Conservation (phyloP, 2,888 invertebrate species). For the Parnassius apollo region DNA sequence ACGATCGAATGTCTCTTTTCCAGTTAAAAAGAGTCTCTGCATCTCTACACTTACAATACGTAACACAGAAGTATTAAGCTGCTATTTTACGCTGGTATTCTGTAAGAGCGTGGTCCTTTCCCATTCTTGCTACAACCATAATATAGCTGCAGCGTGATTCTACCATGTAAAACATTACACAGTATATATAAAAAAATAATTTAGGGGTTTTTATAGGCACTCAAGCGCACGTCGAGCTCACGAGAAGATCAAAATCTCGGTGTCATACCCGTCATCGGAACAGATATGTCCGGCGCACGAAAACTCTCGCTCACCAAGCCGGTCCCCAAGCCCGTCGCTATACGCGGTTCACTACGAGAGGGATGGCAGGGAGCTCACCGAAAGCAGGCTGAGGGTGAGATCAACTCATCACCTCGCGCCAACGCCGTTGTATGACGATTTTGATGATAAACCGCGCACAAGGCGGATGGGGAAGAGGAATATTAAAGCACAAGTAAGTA, state of each 20-base stretch:
- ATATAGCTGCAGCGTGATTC: too few species aligned
- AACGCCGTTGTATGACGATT: constrained; percentile 70
- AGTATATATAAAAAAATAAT: too few species aligned
- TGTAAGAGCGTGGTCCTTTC: too few species aligned
- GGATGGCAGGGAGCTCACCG: constrained; percentile 84
- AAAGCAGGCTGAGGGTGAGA: constrained; percentile 82
- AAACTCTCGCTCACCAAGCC: constrained; percentile 61
- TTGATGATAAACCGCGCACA: constrained; percentile 72
- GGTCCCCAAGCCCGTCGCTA: constrained; percentile 72
- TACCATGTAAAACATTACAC: too few species aligned
- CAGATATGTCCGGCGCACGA: constrained; percentile 78
- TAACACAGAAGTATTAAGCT: too few species aligned
- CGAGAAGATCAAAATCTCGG: constrained; percentile 92
- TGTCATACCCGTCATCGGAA: constrained; percentile 91
- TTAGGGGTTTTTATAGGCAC: constrained; percentile 58
- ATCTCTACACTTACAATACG: too few species aligned
- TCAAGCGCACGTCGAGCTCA: constrained; percentile 84
- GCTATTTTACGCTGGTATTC: too few species aligned
- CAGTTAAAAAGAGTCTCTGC: too few species aligned
- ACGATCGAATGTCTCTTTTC: too few species aligned
- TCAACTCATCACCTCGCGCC: constrained; percentile 69
- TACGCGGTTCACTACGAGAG: constrained; percentile 86
- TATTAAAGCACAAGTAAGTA: constrained; percentile 90
- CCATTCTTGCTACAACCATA: too few species aligned
- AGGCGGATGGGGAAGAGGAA: constrained; percentile 93